A percentile compares a stretch with the other conserved stretches of the same genome.
Conservation (phyloP, 2,113 vertebrate species). For the Prietella phreatophila region DNA sequence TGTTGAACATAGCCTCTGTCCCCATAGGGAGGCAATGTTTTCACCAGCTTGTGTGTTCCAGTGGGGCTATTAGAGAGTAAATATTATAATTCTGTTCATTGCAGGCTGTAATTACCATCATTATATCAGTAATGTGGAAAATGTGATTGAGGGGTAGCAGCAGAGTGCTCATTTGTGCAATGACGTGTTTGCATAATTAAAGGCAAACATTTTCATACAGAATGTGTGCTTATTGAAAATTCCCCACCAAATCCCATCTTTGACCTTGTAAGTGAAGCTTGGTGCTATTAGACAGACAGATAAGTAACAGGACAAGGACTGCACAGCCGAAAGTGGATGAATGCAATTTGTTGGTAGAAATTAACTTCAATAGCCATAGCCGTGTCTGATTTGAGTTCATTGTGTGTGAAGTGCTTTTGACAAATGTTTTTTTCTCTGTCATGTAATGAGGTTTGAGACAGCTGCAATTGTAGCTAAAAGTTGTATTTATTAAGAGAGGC, state of each 20-base stretch:
- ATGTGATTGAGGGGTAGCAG: conserved; percentile 51
- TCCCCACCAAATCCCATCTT: conserved; percentile 20
- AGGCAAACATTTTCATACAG: conserved; percentile 48
- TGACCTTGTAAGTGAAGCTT: conserved; percentile 30
- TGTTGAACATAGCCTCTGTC: conserved; percentile 25
- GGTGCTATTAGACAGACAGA: not conserved
- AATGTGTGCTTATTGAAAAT: conserved; percentile 34
- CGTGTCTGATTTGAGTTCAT: not conserved
- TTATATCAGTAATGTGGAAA: conserved; percentile 52
- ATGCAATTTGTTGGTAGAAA: not conserved
- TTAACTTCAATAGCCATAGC: not conserved
- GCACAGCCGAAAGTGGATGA: not conserved
- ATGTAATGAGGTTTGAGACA: too few relatives aligned
- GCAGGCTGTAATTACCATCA: conserved; percentile 52
- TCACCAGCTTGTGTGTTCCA: conserved; percentile 19
- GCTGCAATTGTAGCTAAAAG: too few relatives aligned
- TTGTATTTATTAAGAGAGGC: too few relatives aligned
- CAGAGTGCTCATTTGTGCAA: conserved; percentile 40
- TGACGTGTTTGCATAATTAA: conserved; percentile 52
- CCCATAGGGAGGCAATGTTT: conserved; percentile 29
- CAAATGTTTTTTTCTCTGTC: not conserved
- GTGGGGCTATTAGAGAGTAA: conserved; percentile 47
- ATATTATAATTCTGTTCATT: conserved; percentile 54
- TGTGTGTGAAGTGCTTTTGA: not conserved
- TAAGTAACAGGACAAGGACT: not conserved